Base-by-base conservation (phyloP, 2,797 vertebrate genomes). In the Taeniopygia guttata region DNA sequence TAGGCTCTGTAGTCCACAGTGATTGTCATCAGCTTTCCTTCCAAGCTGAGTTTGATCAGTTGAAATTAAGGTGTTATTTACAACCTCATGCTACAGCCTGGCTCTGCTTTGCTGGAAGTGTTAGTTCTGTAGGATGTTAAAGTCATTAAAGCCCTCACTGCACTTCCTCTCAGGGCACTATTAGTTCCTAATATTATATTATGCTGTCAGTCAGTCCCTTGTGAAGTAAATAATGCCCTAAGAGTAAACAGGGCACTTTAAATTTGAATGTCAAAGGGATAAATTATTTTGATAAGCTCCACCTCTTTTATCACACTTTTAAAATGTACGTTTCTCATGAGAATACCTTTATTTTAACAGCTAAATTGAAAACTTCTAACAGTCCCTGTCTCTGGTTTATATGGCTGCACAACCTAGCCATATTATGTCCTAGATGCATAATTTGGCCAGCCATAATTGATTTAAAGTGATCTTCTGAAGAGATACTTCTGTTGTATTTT, bases 211-310 rank as follows among this genome's bases (percentile, higher is more conserved):
- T 89, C 94, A 89, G 89, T 94, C 93, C 75, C 95, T 94, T 90
- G 96, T 87, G 95, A 95, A 95, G 94, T 96, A 95, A 97, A 97
- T 95, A 90, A 95, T 95, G 89, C 90, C 87, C 77, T 94, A 79
- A 93, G 89, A 92, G 87, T 95, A 96, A 96, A 96, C 78, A 92
- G 56, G 75, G 89, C 95, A 95, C 95, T 96, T 97, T 45, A 90
- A 48, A 88, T 93, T 89, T 92, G 85, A 96, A 94, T 79, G 94
- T 91, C 78, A 93, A 80, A 95, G 66, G 94, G 77, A 82, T 87
- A 93, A 95, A 96, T 92, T 93, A 90, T 84, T 94, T 90, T 94
- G 85, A 55, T 95, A 95, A 95, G 72, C 74, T 82, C 70, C 5
- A 11, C 86, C 82, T 89, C 92, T 95, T 88, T 93, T 52, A 79